Evolutionary conservation across 2,888 invertebrate genomes (phyloP).

Genomic region (Lingula anatina): DNA sequence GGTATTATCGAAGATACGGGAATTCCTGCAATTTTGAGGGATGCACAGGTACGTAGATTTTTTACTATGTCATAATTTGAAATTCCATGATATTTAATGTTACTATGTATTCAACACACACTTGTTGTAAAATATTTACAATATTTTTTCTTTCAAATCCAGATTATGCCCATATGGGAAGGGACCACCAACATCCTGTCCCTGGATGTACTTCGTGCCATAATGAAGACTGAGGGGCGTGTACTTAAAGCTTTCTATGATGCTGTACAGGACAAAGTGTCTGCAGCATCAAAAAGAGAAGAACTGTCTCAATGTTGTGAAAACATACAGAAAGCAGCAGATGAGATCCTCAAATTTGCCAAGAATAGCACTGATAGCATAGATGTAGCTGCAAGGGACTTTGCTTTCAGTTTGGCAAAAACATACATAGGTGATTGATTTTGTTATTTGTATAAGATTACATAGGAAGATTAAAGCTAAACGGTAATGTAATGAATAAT

Average conservation of each 20-base stretch:
- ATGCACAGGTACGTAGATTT: slow-evolving; percentile 54
- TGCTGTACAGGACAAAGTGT: slow-evolving; percentile 32
- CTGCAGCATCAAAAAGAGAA: slow-evolving; percentile 7
- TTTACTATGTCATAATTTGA: not conserved
- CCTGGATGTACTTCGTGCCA: slow-evolving; percentile 57
- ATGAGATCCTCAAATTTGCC: slow-evolving; percentile 17
- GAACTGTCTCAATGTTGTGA: slow-evolving; percentile 17
- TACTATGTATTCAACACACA: no score
- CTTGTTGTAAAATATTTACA: not conserved
- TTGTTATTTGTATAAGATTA: not conserved
- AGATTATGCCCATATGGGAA: slow-evolving; percentile 60
- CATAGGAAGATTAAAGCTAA: not conserved
- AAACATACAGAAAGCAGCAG: slow-evolving; percentile 22
- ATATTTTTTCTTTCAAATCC: no score
- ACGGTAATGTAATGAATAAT: not conserved
- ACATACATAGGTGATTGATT: slow-evolving; percentile 45
- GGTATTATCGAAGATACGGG: slow-evolving; percentile 61
- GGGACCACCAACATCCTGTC: slow-evolving; percentile 60
- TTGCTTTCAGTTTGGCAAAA: slow-evolving; percentile 54
- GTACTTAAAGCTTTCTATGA: slow-evolving; percentile 44
- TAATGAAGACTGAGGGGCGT: slow-evolving; percentile 53
- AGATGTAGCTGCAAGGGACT: slow-evolving; percentile 54
- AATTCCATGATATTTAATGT: not conserved
- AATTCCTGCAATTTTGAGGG: slow-evolving; percentile 56
- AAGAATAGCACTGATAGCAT: slow-evolving; percentile 25